These are phyloP conservation scores for Chloroceryle aenea DNA, from an alignment of 2,113 vertebrate genomes.

Conservation along the genomic window DNA sequence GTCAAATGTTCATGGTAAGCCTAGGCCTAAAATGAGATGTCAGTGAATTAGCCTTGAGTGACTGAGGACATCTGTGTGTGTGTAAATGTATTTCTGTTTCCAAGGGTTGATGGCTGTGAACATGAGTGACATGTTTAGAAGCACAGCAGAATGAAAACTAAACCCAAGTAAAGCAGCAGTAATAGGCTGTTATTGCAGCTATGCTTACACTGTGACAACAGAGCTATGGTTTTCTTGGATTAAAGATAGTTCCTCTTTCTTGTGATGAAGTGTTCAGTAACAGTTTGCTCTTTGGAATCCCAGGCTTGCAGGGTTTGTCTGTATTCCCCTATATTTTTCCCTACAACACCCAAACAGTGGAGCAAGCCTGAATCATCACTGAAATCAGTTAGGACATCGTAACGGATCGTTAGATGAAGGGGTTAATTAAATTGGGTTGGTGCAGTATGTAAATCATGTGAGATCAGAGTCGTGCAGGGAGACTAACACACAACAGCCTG, in stretches of 20 bases:
- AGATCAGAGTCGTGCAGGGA: background rate
- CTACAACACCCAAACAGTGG: background rate
- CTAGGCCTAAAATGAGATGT: background rate
- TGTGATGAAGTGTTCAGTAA: background rate
- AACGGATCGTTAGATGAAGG: background rate
- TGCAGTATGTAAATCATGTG: background rate
- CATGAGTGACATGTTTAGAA: background rate
- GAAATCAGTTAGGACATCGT: background rate
- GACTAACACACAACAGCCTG: background rate
- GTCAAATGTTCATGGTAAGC: background rate
- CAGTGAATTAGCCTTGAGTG: background rate
- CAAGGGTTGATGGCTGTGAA: background rate
- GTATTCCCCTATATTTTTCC: background rate
- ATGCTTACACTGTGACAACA: background rate
- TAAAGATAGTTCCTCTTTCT: background rate
- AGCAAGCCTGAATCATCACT: background rate
- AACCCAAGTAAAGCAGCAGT: background rate
- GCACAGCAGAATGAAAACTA: background rate
- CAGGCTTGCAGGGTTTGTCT: background rate
- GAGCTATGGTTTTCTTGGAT: background rate
- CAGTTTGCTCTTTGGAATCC: background rate
- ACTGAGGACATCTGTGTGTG: background rate
- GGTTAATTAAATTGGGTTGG: background rate
- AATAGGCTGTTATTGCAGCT: background rate
- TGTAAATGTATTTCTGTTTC: background rate